Conservation (phyloP, 2,113 vertebrate genomes). For the Otolemur garnettii region DNA sequence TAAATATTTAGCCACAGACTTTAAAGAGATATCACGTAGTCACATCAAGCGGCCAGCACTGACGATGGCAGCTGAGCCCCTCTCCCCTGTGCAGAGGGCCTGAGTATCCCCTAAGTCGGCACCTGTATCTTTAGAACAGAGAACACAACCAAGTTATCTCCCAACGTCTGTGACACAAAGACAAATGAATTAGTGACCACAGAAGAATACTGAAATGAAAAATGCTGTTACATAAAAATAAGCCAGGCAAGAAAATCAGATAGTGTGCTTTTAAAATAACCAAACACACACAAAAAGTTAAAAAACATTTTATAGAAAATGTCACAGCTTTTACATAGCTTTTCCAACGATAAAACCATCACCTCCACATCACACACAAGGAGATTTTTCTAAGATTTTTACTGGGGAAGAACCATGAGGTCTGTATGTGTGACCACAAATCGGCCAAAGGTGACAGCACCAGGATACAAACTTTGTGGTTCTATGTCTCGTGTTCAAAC, state of each 20-base stretch:
- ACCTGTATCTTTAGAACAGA: neutral
- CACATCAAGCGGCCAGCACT: accelerated
- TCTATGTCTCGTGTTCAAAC: neutral
- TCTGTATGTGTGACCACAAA: neutral
- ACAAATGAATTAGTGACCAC: constrained; percentile 16
- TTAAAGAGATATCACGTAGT: neutral
- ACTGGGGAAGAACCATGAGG: neutral
- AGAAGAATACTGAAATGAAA: constrained; percentile 31
- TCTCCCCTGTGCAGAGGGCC: no score
- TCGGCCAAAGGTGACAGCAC: neutral
- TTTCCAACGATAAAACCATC: constrained; percentile 15
- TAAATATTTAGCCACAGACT: neutral
- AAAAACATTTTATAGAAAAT: neutral
- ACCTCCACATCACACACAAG: constrained; percentile 1
- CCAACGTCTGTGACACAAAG: neutral
- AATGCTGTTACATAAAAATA: constrained; percentile 30
- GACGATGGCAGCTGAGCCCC: no score
- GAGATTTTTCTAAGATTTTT: constrained; percentile 27
- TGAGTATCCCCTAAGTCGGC: neutral
- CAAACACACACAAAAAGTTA: neutral
- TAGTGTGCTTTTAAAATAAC: neutral
- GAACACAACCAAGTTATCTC: neutral
- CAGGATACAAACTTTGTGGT: neutral
- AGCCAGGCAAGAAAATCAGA: constrained; percentile 38
- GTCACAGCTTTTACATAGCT: neutral